These are phyloP conservation scores for Nebria salina DNA, from an alignment of 2,888 invertebrate genomes.

Conservation along the genomic window DNA sequence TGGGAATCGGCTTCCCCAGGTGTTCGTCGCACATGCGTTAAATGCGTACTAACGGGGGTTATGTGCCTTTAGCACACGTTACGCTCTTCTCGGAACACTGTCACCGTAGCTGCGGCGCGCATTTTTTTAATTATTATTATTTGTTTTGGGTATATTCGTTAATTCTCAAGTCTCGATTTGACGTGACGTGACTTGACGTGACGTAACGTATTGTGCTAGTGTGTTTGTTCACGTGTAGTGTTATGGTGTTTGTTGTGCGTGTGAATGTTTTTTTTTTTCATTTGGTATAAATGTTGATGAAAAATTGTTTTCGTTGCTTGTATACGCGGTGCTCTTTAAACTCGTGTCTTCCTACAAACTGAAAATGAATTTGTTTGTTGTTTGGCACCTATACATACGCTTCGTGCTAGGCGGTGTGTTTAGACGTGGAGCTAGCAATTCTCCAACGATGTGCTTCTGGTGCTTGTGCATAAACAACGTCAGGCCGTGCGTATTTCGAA, in stretches of 20 bases:
- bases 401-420: constrained; percentile 17
- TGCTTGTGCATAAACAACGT: not conserved
- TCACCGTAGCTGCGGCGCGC: constrained; percentile 17
- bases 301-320: not conserved
- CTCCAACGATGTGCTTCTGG: not conserved
- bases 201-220: constrained; percentile 24
- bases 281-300: constrained; percentile 5
- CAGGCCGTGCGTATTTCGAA: not conserved
- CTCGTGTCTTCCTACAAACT: constrained; percentile 13
- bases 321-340: constrained; percentile 10
- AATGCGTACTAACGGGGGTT: constrained; percentile 19
- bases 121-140: too few species aligned
- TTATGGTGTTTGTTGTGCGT: not conserved
- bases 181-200: constrained; percentile 29
- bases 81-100: not conserved
- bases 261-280: not conserved
- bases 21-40: constrained; percentile 32
- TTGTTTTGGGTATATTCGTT: constrained; percentile 9
- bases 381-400: constrained; percentile 20
- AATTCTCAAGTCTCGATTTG: constrained; percentile 1
- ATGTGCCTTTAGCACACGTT: constrained; percentile 4
- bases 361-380: constrained; percentile 3
- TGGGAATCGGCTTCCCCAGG: constrained; percentile 44
- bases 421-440: not conserved
- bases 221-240: constrained; percentile 5